These are phyloP conservation scores for Abscondita cerata DNA, from an alignment of 2,888 invertebrate genomes.

Conservation along the genomic window DNA sequence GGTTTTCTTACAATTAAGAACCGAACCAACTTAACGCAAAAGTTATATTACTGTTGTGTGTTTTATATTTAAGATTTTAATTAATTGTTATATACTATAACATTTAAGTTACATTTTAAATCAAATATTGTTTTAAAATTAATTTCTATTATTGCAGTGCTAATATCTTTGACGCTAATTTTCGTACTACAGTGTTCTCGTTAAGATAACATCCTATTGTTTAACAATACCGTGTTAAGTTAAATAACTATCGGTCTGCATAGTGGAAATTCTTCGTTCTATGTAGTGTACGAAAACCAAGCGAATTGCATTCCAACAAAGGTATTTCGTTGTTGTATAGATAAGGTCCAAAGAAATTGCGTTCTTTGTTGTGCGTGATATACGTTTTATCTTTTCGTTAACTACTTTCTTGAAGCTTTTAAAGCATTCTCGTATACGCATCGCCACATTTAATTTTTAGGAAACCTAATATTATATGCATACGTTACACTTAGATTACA, in stretches of 20 bases:
- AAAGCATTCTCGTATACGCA: constrained; percentile 16
- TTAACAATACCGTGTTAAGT: constrained; percentile 18
- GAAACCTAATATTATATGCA: too few relatives aligned
- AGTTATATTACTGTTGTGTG: too few relatives aligned
- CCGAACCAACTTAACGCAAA: too few relatives aligned
- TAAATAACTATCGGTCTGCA: constrained; percentile 32
- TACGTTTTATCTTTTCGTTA: constrained; percentile 18
- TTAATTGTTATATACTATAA: too few relatives aligned
- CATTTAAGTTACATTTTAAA: too few relatives aligned
- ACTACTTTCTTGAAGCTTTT: constrained; percentile 8
- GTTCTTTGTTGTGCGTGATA: constrained; percentile 24
- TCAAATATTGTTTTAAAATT: too few relatives aligned
- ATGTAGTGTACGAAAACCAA: constrained; percentile 20
- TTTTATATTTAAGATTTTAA: too few relatives aligned
- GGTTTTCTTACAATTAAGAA: too few relatives aligned
- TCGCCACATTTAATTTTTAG: background rate
- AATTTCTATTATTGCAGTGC: too few relatives aligned
- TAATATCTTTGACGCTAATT: too few relatives aligned
- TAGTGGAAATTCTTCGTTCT: constrained; percentile 29
- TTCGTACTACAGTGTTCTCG: background rate
- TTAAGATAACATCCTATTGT: constrained; percentile 18
- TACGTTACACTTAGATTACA: too few relatives aligned
- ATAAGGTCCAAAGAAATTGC: constrained; percentile 32
- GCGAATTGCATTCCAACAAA: constrained; percentile 24
- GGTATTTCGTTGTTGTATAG: constrained; percentile 32